Base-by-base conservation (phyloP, 1,140 invertebrate species). In the Proctacanthus coquilletti region DNA sequence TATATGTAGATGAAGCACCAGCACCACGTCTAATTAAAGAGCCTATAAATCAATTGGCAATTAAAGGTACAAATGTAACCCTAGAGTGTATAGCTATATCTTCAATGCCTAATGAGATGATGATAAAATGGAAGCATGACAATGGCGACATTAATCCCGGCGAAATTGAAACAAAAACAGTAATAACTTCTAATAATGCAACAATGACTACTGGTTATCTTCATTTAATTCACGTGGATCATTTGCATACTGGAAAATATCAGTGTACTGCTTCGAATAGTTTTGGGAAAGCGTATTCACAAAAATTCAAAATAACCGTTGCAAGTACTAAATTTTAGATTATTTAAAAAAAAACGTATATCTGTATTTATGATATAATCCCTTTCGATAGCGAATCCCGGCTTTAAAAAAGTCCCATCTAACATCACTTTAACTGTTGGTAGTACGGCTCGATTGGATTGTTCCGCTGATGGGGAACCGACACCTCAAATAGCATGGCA, bases 221-320 rank as follows among this genome's bases (percentile, higher is more conserved):
- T 20, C 64, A 75, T 18, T 69, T 94, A 31, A 59, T 58, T 10
- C 77, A 82, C 51, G 71, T 89, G 1, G 73, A 75, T 13, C 73
- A 85, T 56, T 62, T 67, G 10, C 72, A 91, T 60, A 77, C 79
- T 45, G 92, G 89, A 2, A 74, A 71, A 53, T 96, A 95, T 64
- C 91, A 97, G 54, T 97, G 91, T 65, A 75, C 93, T 42, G 84
- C 91, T 3, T 76, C 77, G 1, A 96, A 95, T 54, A 73, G 71
- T 39, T 93, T 81, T 66, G 91, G 91, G 5, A 83, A 82, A 8
- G 81, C 80, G 0, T 95, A 94, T 58, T 94, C 91, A 0, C 63
- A 70, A 23, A 86, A 84, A 58, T 83, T 87, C 3, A 75, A 78
- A 51, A 75, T 96, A 21, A 81, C 77, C 32, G 88, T 95, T 32